Conservation (phyloP, 1,140 invertebrate genomes). For the Zaprionus ornatus region DNA sequence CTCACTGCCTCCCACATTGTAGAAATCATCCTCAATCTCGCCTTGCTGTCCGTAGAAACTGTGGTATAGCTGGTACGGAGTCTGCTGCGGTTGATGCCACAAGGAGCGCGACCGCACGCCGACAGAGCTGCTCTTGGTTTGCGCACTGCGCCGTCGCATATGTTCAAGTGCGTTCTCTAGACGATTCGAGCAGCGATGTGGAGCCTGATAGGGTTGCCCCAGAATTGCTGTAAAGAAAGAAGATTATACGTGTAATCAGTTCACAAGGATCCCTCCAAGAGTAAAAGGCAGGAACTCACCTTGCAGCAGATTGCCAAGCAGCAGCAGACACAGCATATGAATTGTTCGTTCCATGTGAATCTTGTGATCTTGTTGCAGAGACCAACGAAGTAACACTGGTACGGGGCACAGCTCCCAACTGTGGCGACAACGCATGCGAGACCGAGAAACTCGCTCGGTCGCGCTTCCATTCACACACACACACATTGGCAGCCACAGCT, state of each 20-base stretch:
- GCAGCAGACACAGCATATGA: slow-evolving; percentile 23
- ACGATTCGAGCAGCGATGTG: slow-evolving; percentile 84
- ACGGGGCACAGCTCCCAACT: slow-evolving; percentile 38
- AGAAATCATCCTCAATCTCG: slow-evolving; percentile 74
- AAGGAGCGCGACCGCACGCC: slow-evolving; percentile 59
- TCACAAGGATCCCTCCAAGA: neutral
- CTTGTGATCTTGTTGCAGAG: slow-evolving; percentile 1
- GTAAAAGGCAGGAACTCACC: slow-evolving; percentile 30
- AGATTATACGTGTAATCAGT: neutral
- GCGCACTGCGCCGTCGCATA: slow-evolving; percentile 84
- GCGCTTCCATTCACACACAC: slow-evolving; percentile 68
- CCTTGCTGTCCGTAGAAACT: slow-evolving; percentile 83
- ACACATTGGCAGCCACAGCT: slow-evolving; percentile 22
- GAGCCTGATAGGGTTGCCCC: slow-evolving; percentile 63
- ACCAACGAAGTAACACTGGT: slow-evolving; percentile 47
- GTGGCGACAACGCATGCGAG: slow-evolving; percentile 57
- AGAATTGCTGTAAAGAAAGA: slow-evolving; percentile 21
- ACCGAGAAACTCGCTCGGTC: slow-evolving; percentile 70
- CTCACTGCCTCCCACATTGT: slow-evolving; percentile 49
- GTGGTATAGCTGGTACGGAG: slow-evolving; percentile 86
- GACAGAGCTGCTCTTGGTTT: slow-evolving; percentile 55
- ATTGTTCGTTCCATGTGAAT: slow-evolving; percentile 17
- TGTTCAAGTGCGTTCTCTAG: slow-evolving; percentile 85
- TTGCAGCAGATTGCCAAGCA: slow-evolving; percentile 50
- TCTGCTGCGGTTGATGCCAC: slow-evolving; percentile 79